phyloP scores from a whole-genome alignment of 2,888 invertebrate species.

The Pristionchus maxplancki region DNA sequence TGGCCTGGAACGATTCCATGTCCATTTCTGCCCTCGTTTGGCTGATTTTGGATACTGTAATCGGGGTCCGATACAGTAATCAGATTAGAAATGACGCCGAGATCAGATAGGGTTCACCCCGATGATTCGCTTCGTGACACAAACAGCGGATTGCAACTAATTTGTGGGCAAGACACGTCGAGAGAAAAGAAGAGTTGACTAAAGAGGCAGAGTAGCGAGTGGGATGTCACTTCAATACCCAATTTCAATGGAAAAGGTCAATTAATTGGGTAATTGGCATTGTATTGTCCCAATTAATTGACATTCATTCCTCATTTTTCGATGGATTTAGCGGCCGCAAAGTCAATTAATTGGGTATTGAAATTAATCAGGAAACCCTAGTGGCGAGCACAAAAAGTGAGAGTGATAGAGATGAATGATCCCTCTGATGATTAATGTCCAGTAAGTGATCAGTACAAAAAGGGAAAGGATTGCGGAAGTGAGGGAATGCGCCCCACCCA shows the following conservation, averaged over 20 bases:
- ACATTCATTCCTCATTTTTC: too few relatives aligned
- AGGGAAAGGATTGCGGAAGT: not conserved
- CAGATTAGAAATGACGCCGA: not conserved
- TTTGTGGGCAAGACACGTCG: not conserved
- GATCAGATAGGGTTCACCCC: slow-evolving; percentile 1
- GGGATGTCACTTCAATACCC: too few relatives aligned
- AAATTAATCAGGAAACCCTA: too few relatives aligned
- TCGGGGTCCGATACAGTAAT: not conserved
- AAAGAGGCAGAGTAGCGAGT: not conserved
- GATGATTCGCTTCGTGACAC: not conserved
- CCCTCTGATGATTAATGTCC: not conserved
- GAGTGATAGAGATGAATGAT: not conserved
- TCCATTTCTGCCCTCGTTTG: not conserved
- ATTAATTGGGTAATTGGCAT: too few relatives aligned
- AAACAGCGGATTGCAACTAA: slow-evolving; percentile 43
- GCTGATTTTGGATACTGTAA: not conserved
- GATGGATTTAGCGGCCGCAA: too few relatives aligned
- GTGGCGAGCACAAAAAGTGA: too few relatives aligned
- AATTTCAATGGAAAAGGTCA: too few relatives aligned
- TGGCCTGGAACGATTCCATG: not conserved
- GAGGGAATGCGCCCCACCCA: not conserved
- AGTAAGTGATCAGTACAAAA: not conserved
- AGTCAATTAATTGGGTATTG: too few relatives aligned
- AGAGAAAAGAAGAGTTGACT: not conserved
- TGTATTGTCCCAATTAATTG: too few relatives aligned